Evolutionary conservation across 2,888 invertebrate species (phyloP).

Genomic region (Morpho deidamia): DNA sequence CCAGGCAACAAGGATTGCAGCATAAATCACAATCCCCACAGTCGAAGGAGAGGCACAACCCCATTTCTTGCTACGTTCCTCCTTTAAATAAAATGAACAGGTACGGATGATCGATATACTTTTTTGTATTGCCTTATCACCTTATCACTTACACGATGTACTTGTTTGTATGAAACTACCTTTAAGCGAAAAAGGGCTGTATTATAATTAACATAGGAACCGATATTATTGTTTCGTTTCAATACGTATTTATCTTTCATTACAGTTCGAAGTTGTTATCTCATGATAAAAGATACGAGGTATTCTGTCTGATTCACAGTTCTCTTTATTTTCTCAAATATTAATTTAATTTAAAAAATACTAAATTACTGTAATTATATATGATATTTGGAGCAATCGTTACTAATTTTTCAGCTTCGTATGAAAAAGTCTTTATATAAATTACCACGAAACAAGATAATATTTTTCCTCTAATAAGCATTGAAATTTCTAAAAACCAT

Average conservation of each 20-base stretch:
- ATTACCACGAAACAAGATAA: too few species aligned
- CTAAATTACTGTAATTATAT: too few species aligned
- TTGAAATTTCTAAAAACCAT: too few species aligned
- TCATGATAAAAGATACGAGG: conserved; percentile 24
- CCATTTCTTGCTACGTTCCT: conserved; percentile 46
- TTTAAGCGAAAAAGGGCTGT: conserved; percentile 13
- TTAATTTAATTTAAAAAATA: background rate
- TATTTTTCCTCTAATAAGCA: too few species aligned
- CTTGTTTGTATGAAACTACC: conserved; percentile 2
- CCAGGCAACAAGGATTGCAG: conserved; percentile 66
- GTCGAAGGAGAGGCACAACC: conserved; percentile 63
- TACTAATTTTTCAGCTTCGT: too few species aligned
- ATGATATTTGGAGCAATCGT: too few species aligned
- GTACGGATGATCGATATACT: conserved; percentile 19
- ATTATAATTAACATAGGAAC: conserved; percentile 7
- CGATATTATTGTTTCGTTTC: background rate
- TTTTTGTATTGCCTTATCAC: conserved; percentile 8
- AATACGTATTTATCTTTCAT: conserved; percentile 14
- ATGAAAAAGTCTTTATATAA: too few species aligned
- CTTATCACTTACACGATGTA: conserved; percentile 16
- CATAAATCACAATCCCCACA: conserved; percentile 63
- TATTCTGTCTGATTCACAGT: conserved; percentile 11
- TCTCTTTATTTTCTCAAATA: background rate
- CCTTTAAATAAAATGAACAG: conserved; percentile 49
- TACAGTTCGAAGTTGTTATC: conserved; percentile 19